Evolutionary conservation across 2,888 invertebrate genomes (phyloP).

Genomic region (Eupithecia centaureata): DNA sequence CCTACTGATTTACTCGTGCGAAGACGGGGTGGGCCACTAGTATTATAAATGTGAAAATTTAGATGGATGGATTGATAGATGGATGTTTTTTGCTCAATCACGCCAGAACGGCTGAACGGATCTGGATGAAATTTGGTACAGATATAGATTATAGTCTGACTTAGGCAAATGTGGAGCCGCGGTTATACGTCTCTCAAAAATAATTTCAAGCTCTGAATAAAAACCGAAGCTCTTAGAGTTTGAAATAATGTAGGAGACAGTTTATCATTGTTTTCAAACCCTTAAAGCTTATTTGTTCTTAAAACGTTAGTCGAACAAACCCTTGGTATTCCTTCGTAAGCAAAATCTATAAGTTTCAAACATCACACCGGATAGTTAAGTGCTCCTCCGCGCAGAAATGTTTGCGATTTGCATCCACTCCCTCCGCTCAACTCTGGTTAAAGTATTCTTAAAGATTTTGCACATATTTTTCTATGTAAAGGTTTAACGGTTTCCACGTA

Average conservation of each 20-base stretch:
- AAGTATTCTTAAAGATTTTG: background rate
- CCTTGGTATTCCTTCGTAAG: slow-evolving; percentile 24
- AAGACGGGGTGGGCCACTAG: no score
- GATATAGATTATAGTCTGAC: no score
- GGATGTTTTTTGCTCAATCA: no score
- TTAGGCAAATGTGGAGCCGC: no score
- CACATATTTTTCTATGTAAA: background rate
- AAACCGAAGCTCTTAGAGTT: background rate
- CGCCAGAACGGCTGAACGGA: no score
- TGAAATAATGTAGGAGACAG: background rate
- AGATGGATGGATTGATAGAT: no score
- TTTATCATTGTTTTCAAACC: background rate
- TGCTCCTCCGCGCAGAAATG: slow-evolving; percentile 32
- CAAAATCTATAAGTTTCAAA: slow-evolving; percentile 29
- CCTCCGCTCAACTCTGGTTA: slow-evolving; percentile 7
- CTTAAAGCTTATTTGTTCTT: background rate
- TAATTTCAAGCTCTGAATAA: background rate
- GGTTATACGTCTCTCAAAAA: no score
- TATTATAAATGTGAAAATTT: no score
- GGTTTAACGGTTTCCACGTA: background rate
- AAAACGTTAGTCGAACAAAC: slow-evolving; percentile 22
- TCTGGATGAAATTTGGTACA: no score
- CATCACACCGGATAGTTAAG: slow-evolving; percentile 27
- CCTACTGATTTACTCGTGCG: no score
- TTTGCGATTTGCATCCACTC: slow-evolving; percentile 27